Evolutionary conservation across 2,797 vertebrate genomes (phyloP), one percentile per base, ranked within the genome.

Genomic region (Anolis apletophallus): DNA sequence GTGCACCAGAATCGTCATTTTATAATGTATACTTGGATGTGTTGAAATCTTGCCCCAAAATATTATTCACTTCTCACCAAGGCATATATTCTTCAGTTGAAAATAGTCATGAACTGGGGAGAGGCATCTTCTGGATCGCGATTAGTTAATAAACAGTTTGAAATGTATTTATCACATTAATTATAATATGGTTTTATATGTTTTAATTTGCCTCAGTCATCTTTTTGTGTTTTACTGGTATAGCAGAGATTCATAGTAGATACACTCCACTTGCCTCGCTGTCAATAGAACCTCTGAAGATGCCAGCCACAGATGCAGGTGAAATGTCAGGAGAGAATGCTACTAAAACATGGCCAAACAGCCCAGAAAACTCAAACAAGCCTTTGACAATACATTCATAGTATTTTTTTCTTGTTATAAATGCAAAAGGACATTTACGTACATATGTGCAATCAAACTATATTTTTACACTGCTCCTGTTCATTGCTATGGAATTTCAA

Each of bases 381-480:
- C 40, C 40, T 46, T 46, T 46, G 40, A 46, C 40, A 46, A 46
- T 46, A 46, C 40, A 5, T 40, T 55, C 61, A 87, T 86, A 88
- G 86, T 75, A 13, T 59, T 93, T 13, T 19, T 1, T 13, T 75
- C 72, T 1, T 16, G 55, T 6, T 89, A 50, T 61, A 88, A 52
- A 40, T 17, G 0, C 50, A 89, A 84, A 89, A 87, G 61, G 0
- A 74, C 32, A 55, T 87, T 89, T 88, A 86, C 50, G 64, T 80
- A 68, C 82, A 34, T 11, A 34, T n/a, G n/a, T n/a, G n/a, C 17
- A 76, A 34, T 52, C 23, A 40, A 23, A 17, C 10, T 3, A 34
- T n/a, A 29, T 9, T 29, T 9, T 74, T 64, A 11, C 16, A 19
- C 7, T 55, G 16, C 4, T 55, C 16, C 61, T 16, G 36, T 54